Evolutionary conservation across 2,888 invertebrate genomes (phyloP).

Genomic region (Cantharis rustica): DNA sequence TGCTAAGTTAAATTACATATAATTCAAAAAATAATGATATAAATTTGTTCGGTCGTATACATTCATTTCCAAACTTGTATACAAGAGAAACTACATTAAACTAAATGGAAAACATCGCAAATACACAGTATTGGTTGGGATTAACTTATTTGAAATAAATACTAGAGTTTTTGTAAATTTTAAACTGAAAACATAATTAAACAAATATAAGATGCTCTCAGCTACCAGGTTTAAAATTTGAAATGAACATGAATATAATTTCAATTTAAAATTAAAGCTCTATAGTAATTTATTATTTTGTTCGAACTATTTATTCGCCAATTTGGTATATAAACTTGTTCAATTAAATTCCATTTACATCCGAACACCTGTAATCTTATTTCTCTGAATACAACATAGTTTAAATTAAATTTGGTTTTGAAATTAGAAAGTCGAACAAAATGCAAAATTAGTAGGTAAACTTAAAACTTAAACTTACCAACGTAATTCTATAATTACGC

Average conservation of each 20-base stretch:
- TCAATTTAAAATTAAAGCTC: neutral
- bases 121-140: neutral
- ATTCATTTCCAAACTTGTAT: neutral
- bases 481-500: neutral
- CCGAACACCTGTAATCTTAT: neutral
- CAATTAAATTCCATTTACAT: neutral
- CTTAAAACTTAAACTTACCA: neutral
- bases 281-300: neutral
- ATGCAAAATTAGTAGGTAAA: neutral
- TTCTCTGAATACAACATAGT: neutral
- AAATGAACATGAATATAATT: no score
- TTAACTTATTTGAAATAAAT: neutral
- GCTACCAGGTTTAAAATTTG: no score
- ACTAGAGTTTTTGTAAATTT: no score
- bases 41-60: neutral
- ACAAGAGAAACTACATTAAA: neutral
- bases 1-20: neutral
- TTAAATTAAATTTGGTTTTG: neutral
- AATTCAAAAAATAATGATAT: neutral
- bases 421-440: neutral
- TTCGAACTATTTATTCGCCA: neutral
- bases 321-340: neutral
- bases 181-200: no score
- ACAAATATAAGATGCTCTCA: no score
- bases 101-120: neutral